Conservation (phyloP, 2,888 invertebrate species). For the Aethes cnicana region DNA sequence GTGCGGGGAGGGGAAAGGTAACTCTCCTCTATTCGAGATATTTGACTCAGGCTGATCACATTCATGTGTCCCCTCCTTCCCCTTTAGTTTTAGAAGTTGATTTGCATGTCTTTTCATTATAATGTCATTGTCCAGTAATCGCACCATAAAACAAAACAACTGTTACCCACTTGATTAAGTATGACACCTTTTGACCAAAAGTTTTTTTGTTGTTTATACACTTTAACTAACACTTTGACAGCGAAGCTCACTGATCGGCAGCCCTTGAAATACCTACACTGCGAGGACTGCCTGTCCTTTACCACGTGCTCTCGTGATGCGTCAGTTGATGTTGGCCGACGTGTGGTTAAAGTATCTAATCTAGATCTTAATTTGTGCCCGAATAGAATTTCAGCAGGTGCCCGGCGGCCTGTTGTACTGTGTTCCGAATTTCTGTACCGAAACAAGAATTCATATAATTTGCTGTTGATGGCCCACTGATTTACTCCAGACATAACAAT, state of each 20-base stretch:
- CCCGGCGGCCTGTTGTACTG: constrained; percentile 16
- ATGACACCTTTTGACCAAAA: constrained; percentile 24
- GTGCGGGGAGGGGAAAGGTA: too few relatives aligned
- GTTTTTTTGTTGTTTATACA: constrained; percentile 11
- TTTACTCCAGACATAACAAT: constrained; percentile 15
- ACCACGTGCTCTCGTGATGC: neutral
- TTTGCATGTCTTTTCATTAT: constrained; percentile 1
- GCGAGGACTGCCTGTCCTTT: constrained; percentile 19
- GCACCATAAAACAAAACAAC: constrained; percentile 6
- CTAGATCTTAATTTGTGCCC: constrained; percentile 15
- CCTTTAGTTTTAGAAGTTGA: neutral
- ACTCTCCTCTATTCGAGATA: too few relatives aligned
- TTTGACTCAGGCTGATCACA: too few relatives aligned
- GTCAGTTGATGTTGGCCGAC: constrained; percentile 2
- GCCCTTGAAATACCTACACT: constrained; percentile 14
- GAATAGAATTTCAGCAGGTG: constrained; percentile 26
- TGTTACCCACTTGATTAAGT: neutral
- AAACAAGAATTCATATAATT: constrained; percentile 20
- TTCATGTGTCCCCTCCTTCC: too few relatives aligned
- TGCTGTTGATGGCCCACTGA: neutral
- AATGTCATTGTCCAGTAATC: neutral
- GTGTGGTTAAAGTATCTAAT: constrained; percentile 6
- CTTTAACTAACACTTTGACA: constrained; percentile 6
- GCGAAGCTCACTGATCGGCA: neutral
- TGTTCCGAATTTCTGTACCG: constrained; percentile 25